Evolutionary conservation across 2,888 invertebrate species (phyloP), one percentile per base, ranked within the genome.

Genomic region (Rhagium mordax): DNA sequence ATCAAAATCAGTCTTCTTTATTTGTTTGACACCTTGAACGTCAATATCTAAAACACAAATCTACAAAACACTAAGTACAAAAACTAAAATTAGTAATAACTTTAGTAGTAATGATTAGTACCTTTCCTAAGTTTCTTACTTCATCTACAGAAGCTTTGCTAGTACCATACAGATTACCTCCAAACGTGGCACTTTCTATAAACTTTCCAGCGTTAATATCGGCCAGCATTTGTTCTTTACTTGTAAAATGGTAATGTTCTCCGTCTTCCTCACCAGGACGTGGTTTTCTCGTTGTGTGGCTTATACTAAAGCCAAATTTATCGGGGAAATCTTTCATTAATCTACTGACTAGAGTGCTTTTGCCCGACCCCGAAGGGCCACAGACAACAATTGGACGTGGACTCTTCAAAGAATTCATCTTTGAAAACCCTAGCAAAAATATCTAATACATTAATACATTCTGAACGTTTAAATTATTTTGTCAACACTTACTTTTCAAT

Each of bases 321-420:
- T 95, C 93, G 1, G 96, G 95, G 87, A 93, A 96, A 84, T 98
- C 97, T 76, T 93, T 92, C 81, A 98, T 93, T 47, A 99, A 90
- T 78, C 92, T 92, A 78, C 94, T 94, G 57, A 99, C 89, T 62
- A 99, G 89, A 0, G 99, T 98, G 84, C 97, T 97, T 88, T 99
- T 99, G 0, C 99, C 99, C 53, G 95, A 94, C 6, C 99, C 99
- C 0, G 97, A 98, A 3, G 99, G 99, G 1, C 99, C 99, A 85
- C 97, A 97, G 48, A 99, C 87, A n/a, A 99, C 96, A 71, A 99
- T 89, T 57, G 98, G 95, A 57, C 78, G 75, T 10, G 64, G 69
- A 62, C 64, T 64, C 21, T 55, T 70, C 18, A 41, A 18, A 21
- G 60, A 27, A 57, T 24, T 67, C 65, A 60, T 67, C 21, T 33